These are phyloP conservation scores for Phaetusa simplex DNA, from an alignment of 2,113 vertebrate species.

Conservation along the genomic window DNA sequence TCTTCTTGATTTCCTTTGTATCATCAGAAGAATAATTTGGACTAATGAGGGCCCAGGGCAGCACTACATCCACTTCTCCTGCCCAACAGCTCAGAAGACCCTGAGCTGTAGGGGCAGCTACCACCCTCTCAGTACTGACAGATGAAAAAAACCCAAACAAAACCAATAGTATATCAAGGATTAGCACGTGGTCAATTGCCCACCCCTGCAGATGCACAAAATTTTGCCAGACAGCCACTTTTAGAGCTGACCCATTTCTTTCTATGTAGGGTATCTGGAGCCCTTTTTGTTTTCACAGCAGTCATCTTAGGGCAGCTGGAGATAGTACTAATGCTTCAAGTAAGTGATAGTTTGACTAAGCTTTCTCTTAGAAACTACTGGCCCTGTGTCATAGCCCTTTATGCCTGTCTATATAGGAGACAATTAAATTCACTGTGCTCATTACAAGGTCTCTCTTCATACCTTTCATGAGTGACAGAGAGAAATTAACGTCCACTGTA, in stretches of 20 bases:
- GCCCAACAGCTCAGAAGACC: neutral
- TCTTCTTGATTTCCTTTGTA: neutral
- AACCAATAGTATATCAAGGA: neutral
- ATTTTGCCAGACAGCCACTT: neutral
- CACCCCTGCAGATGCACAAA: accelerated
- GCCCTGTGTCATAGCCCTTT: neutral
- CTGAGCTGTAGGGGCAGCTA: neutral
- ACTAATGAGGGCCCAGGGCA: neutral
- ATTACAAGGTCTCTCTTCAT: neutral
- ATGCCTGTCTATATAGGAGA: neutral
- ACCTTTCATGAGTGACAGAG: neutral
- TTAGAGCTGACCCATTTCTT: neutral
- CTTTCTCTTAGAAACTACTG: neutral
- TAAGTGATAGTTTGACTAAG: neutral
- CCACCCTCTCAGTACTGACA: neutral
- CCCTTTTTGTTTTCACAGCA: neutral
- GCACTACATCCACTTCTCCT: neutral
- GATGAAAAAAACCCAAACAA: neutral
- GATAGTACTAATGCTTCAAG: neutral
- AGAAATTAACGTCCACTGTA: neutral
- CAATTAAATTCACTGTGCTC: neutral
- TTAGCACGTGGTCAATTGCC: neutral
- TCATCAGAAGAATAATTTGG: neutral
- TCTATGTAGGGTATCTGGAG: neutral
- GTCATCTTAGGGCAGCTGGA: neutral